Evolutionary conservation across 2,888 invertebrate genomes (phyloP).

Genomic region (Noctua janthe): DNA sequence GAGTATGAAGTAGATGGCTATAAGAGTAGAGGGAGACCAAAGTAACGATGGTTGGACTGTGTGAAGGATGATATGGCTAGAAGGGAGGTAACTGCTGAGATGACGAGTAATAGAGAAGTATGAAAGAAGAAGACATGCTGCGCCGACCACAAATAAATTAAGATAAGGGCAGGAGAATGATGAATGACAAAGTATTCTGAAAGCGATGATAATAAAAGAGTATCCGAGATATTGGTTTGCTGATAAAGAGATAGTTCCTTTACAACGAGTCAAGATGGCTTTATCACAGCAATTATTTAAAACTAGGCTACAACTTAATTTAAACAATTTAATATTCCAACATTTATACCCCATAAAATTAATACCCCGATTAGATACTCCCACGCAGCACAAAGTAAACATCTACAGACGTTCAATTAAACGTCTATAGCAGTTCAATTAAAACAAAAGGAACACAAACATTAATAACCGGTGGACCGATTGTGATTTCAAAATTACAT

Average conservation of each 20-base stretch:
- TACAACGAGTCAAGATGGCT: neutral
- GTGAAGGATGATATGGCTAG: too few species aligned
- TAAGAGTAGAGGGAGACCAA: too few species aligned
- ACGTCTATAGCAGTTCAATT: constrained; percentile 64
- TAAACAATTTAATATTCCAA: constrained; percentile 30
- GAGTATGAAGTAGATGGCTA: too few species aligned
- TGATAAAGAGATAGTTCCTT: neutral
- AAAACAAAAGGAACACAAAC: constrained; percentile 68
- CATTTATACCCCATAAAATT: constrained; percentile 51
- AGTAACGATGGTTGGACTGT: too few species aligned
- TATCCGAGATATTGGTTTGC: too few species aligned
- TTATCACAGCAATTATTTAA: neutral
- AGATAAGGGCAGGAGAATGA: too few species aligned
- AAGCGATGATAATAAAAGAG: neutral
- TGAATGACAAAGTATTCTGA: neutral
- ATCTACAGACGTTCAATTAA: constrained; percentile 63
- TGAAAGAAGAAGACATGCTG: too few species aligned
- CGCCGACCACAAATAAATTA: too few species aligned
- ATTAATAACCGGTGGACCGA: constrained; percentile 64
- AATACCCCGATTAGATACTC: constrained; percentile 63
- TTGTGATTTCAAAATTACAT: constrained; percentile 68
- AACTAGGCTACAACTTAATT: neutral
- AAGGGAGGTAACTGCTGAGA: too few species aligned
- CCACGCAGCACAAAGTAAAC: constrained; percentile 55
- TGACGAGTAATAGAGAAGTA: too few species aligned